Evolutionary conservation across 2,113 vertebrate species (phyloP).

Genomic region (Syngnathus floridae): DNA sequence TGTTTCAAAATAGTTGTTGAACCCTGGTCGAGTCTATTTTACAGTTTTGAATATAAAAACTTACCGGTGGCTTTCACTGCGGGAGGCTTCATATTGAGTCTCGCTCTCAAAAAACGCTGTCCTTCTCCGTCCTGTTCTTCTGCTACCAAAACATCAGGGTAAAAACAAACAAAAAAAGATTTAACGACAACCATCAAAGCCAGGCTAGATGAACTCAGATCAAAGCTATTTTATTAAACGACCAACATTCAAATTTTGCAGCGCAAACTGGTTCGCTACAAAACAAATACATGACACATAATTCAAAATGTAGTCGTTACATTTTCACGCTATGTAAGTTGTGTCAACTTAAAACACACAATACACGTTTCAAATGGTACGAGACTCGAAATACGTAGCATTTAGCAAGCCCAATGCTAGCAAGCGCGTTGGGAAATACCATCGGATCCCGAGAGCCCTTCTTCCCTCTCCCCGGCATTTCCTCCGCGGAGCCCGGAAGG

Average conservation of each 20-base stretch:
- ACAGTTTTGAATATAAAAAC: neutral
- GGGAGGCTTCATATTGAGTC: slow-evolving; percentile 66
- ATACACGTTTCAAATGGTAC: neutral
- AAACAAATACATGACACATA: too few species aligned
- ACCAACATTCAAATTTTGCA: too few species aligned
- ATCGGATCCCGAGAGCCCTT: slow-evolving; percentile 74
- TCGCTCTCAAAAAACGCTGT: slow-evolving; percentile 60
- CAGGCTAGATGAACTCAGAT: neutral
- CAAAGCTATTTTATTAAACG: neutral
- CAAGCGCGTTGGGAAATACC: slow-evolving; percentile 34
- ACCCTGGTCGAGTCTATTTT: too few species aligned
- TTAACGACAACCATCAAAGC: neutral
- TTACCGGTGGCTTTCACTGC: slow-evolving; percentile 86
- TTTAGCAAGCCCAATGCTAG: slow-evolving; percentile 3
- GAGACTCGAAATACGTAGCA: slow-evolving; percentile 10
- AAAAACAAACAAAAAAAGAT: neutral
- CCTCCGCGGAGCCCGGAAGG: slow-evolving; percentile 74
- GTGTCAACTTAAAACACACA: neutral
- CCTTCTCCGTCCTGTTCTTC: slow-evolving; percentile 82
- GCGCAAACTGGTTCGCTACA: too few species aligned
- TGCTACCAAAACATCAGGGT: slow-evolving; percentile 28
- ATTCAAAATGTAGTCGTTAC: neutral
- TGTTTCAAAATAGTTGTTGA: neutral
- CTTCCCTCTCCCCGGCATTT: slow-evolving; percentile 64
- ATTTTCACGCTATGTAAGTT: neutral